phyloP scores from a whole-genome alignment of 2,113 vertebrate genomes.

The Protomyctophum bolini region DNA sequence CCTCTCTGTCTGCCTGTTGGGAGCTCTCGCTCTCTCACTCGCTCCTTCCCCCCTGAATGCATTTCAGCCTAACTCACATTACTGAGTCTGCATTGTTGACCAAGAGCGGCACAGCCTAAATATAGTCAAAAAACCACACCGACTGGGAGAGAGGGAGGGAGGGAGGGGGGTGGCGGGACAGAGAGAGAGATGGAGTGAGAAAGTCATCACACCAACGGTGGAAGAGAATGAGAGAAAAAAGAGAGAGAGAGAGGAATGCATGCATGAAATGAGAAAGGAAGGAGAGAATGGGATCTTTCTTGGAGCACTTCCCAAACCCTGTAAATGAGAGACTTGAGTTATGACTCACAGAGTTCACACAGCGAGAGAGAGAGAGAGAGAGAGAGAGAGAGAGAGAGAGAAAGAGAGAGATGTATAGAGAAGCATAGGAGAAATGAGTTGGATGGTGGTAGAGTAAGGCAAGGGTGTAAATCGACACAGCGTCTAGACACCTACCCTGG shows the following conservation, averaged over 20 bases:
- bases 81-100: conserved; percentile 80
- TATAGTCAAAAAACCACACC: conserved; percentile 82
- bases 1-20: conserved; percentile 33
- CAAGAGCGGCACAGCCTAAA: conserved; percentile 82
- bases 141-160: conserved; percentile 41
- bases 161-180: conserved; percentile 33
- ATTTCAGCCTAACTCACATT: conserved; percentile 79
- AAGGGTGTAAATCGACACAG: conserved; percentile 20
- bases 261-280: conserved; percentile 42
- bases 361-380: not conserved
- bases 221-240: conserved; percentile 14
- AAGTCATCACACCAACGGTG: not conserved
- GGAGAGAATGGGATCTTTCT: conserved; percentile 37
- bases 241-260: conserved; percentile 22
- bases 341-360: conserved; percentile 21
- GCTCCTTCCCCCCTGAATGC: conserved; percentile 31
- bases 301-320: conserved; percentile 32
- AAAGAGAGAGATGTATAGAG: too few relatives aligned
- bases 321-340: conserved; percentile 49
- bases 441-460: not conserved
- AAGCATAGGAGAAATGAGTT: too few relatives aligned
- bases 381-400: not conserved
- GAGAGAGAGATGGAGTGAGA: not conserved
- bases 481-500: conserved; percentile 69
- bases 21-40: conserved; percentile 33